A percentile compares a stretch with the other conserved stretches of the same genome.
phyloP scores from a whole-genome alignment of 2,113 vertebrate species.

The Upupa epops region DNA sequence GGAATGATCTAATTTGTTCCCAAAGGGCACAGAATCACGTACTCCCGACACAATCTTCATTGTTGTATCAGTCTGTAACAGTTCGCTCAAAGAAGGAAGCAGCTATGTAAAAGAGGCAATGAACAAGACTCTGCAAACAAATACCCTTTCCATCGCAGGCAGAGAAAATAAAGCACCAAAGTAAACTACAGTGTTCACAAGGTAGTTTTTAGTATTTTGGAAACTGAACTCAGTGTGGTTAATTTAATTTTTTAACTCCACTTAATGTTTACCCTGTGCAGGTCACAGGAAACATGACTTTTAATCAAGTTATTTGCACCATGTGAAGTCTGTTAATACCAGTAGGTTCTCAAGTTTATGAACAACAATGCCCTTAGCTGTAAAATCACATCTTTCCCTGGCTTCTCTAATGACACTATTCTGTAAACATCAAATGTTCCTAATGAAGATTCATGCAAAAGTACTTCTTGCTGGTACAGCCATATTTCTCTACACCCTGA shows the following conservation, averaged over 20 bases:
- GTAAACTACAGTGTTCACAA: background rate
- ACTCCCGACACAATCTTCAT: background rate
- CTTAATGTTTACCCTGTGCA: background rate
- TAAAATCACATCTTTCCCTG: background rate
- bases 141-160: background rate
- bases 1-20: background rate
- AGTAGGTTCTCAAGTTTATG: background rate
- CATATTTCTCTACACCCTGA: background rate
- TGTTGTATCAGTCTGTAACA: background rate
- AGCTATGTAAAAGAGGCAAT: background rate
- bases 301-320: background rate
- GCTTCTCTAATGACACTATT: background rate
- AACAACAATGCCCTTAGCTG: background rate
- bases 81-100: background rate
- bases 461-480: background rate
- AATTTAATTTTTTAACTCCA: background rate
- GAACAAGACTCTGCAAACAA: background rate
- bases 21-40: background rate
- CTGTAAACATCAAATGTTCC: background rate
- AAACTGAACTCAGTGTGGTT: background rate
- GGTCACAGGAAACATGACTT: background rate
- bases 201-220: background rate
- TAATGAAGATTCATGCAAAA: background rate
- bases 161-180: background rate
- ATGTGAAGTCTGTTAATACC: background rate